phyloP scores from a whole-genome alignment of 1,140 invertebrate genomes.

The Aphaenogaster ashmeadi region DNA sequence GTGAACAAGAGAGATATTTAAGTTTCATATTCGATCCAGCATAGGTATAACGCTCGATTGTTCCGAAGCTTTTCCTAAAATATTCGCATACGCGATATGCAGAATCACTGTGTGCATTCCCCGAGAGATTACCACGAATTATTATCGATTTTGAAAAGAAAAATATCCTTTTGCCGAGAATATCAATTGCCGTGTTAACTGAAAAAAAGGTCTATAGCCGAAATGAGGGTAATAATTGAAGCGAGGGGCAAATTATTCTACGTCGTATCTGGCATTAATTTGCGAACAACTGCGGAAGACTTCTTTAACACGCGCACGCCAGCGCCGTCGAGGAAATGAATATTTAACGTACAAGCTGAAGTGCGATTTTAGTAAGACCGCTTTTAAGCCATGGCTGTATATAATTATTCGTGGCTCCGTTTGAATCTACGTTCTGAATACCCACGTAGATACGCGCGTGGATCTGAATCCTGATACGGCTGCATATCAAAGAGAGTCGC shows the following conservation, averaged over 20 bases:
- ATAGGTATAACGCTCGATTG: neutral
- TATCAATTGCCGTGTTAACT: neutral
- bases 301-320: neutral
- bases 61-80: neutral
- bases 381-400: neutral
- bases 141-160: neutral
- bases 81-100: no score
- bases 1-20: slow-evolving; percentile 41
- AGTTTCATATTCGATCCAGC: slow-evolving; percentile 4
- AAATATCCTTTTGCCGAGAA: neutral
- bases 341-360: slow-evolving; percentile 29
- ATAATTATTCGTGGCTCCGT: slow-evolving; percentile 33
- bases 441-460: neutral
- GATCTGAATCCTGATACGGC: slow-evolving; percentile 15
- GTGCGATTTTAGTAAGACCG: slow-evolving; percentile 29
- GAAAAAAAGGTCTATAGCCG: neutral
- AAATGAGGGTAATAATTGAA: slow-evolving; percentile 18
- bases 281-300: neutral
- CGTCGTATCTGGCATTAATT: slow-evolving; percentile 14
- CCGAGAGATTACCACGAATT: neutral
- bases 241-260: neutral
- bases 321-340: neutral
- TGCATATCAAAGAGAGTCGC: slow-evolving; percentile 26
- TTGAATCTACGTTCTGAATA: slow-evolving; percentile 3
- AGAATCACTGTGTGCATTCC: neutral